Base-by-base conservation (phyloP, 1,140 invertebrate genomes). In the Drosophila saltans region DNA sequence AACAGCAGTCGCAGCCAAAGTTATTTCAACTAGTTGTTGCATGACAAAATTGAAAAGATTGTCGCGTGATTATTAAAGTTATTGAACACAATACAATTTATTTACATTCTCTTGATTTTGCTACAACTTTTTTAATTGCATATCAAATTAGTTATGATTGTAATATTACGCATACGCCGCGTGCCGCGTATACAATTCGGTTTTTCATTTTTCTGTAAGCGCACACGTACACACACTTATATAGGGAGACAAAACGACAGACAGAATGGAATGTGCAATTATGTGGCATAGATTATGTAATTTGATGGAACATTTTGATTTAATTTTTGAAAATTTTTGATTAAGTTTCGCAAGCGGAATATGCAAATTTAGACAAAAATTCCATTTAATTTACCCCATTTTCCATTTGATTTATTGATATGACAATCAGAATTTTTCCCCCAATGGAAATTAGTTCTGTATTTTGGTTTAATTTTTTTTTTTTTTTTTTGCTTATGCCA, bases 201-300 rank as follows among this genome's bases (percentile, higher is more conserved):
- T 48, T 48, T 48, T 77, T 72, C 39, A 66, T 36, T 36, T 36
- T 36, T 36, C 33, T 36, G 3, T 36, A 36, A 36, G 33, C 48
- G 58, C 70, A 74, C 62, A 75, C 63, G 45, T 26, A 33, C 26
- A 55, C 41, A 63, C 69, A 36, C 26, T 16, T 30, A 24, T 1
- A 48, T 8, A 4, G 3, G 8, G 57, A 24, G 8, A 39, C 33
- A 55, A 36, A 4, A 36, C 28, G 9, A 3, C 71, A 56, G 16
- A 57, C 68, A 76, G 16, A 16, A 85, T 72, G 72, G 63, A 72
- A 85, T 81, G 75, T 74, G 52, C 75, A 86, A 81, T 81, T 79
- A 79, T 75, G 59, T 66, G 57, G 68, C 70, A 70, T 66, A 66
- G 74, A 73, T 81, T 78, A 69, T 73, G 78, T 81, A 66, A 80